Evolutionary conservation across 2,113 vertebrate species (phyloP), one percentile per base, ranked within the genome.

Genomic region (Microtus pennsylvanicus): DNA sequence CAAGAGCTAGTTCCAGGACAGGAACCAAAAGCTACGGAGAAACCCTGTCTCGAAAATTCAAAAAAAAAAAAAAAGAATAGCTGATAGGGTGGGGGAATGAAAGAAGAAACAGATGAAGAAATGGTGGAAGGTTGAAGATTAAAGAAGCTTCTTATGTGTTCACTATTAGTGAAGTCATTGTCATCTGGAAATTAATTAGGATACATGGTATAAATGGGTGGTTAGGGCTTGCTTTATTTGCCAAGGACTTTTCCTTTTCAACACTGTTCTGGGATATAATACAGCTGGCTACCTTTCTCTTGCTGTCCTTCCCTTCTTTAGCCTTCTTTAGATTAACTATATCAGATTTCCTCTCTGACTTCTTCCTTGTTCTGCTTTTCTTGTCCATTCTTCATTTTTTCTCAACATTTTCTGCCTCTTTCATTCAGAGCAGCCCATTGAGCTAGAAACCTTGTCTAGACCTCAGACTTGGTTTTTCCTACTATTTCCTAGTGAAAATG

Each of bases 151-250:
- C 86, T 78, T 90, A 61, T 7, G 83, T 55, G 26, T 52, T 80
- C 72, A 78, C 85, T 83, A 47, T 87, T 83, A 78, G 45, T 12
- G 22, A 83, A 45, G 28, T 74, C 63, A 33, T 69, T 58, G 61
- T 87, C 69, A 94, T 33, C 75, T 96, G 92, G 91, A 58, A 87
- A 78, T 97, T 92, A 75, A 88, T 75, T 69, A 69, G 69, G 26
- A 94, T 90, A 61, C 77, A 75, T 28, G 67, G 24, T 95, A 83
- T 19, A 21, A 90, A 87, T 87, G 35, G 67, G 63, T 47, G 61
- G 5, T 33, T 92, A 85, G 24, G 61, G 12, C 33, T 77, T 74
- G 33, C 3, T 76, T 30, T 7, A 24, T 87, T 96, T 91, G 58
- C 83, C 55, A 35, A 69, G 30, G 9, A 28, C 50, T 89, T 80